A percentile compares a stretch with the other conserved stretches of the same genome.
These are phyloP conservation scores for Leptoclinus maculatus DNA, from an alignment of 2,797 vertebrate species.

Conservation along the genomic window DNA sequence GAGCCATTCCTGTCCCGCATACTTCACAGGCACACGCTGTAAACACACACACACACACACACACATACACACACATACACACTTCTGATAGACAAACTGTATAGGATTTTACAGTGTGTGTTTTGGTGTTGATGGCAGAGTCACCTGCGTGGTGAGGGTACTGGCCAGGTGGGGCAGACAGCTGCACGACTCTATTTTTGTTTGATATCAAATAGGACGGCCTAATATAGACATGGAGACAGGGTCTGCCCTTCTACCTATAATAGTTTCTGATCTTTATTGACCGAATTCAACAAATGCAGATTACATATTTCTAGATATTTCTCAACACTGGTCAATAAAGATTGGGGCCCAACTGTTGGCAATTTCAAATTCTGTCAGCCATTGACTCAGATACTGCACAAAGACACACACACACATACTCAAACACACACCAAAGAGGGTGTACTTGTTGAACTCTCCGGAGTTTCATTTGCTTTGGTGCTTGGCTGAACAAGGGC, in stretches of 20 bases:
- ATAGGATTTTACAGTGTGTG: constrained; percentile 38
- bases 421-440: not conserved
- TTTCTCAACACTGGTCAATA: not conserved
- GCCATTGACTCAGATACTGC: not conserved
- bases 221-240: constrained; percentile 64
- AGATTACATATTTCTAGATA: not conserved
- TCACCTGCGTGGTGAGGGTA: constrained; percentile 69
- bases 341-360: not conserved
- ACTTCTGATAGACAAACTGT: constrained; percentile 26
- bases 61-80: constrained; percentile 18
- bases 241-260: not conserved
- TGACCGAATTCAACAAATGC: not conserved
- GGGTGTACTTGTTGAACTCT: constrained; percentile 48
- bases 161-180: constrained; percentile 67
- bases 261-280: constrained; percentile 2
- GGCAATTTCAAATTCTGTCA: not conserved
- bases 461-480: constrained; percentile 42
- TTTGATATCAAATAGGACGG: constrained; percentile 63
- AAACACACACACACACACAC: constrained; percentile 5
- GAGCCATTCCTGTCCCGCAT: constrained; percentile 36
- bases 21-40: constrained; percentile 31
- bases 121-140: constrained; percentile 56
- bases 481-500: constrained; percentile 40
- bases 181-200: constrained; percentile 75
- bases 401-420: not conserved